Evolutionary conservation across 2,888 invertebrate genomes (phyloP).

Genomic region (Drosophila phalerata): DNA sequence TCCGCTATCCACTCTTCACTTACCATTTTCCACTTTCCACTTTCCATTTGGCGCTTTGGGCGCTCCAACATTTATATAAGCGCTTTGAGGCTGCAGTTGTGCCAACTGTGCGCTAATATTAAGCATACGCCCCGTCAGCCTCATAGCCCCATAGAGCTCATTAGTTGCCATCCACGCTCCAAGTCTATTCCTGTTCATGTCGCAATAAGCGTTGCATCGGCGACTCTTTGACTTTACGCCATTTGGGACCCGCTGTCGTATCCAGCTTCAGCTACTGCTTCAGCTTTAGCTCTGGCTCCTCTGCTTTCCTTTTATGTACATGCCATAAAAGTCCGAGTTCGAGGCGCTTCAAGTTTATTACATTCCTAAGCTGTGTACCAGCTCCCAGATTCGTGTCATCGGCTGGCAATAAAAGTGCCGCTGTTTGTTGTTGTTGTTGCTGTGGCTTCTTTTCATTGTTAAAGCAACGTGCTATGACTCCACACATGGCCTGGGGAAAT

Average conservation of each 20-base stretch:
- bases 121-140: constrained; percentile 62
- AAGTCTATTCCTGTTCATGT: neutral
- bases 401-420: constrained; percentile 60
- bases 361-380: constrained; percentile 66
- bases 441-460: constrained; percentile 20
- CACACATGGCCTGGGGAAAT: constrained; percentile 38
- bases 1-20: no score
- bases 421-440: constrained; percentile 19
- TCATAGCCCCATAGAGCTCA: constrained; percentile 53
- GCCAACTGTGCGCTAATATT: constrained; percentile 51
- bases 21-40: neutral
- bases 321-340: constrained; percentile 63
- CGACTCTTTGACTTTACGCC: constrained; percentile 59
- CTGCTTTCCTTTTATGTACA: constrained; percentile 75
- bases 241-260: constrained; percentile 16
- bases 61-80: constrained; percentile 62
- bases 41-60: constrained; percentile 53
- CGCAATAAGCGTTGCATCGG: constrained; percentile 15
- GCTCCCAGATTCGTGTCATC: constrained; percentile 71
- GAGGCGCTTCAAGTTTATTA: constrained; percentile 66
- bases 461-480: constrained; percentile 20
- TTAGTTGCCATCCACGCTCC: constrained; percentile 41
- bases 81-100: constrained; percentile 50
- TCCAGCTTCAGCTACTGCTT: constrained; percentile 11
- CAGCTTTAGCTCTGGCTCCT: constrained; percentile 28